Evolutionary conservation across 2,888 invertebrate species (phyloP), one percentile per base, ranked within the genome.

Genomic region (Troglohyphantes excavatus): DNA sequence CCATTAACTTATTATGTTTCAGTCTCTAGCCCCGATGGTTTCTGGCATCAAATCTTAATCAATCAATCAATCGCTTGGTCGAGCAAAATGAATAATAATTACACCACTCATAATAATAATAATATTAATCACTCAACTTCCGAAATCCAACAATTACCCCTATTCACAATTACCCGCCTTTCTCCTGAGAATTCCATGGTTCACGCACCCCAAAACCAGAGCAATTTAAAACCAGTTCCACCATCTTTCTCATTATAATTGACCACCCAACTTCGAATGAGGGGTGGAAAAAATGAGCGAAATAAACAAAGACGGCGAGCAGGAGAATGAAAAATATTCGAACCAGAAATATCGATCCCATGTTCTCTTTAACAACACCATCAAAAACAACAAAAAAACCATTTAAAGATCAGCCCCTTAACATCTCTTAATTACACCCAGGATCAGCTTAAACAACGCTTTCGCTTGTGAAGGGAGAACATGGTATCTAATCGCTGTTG

Each of bases 371-470:
- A 46, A 23, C 65, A 53, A 33, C 33, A 26, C 46, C 33, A 61
- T 17, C 21, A 29, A n/a, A 17, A 68, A 68, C 3, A 29, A 68
- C 29, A 67, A 27, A 65, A 79, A 79, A 72, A 73, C 43, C 65
- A 79, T 87, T 87, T 53, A 87, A 79, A 63, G 59, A 26, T 65
- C 39, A 19, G 19, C 33, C 46, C 46, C 19, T 13, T 29, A 29
- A 33, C 19, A 65, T 19, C 11, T 26, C 85, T 87, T 87, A 87
- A 87, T 87, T 87, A 87, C 61, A 85, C 70, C 73, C 33, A 29
- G 63, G 79, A 81, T 73, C 70, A 79, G 29, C 73, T 81, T 53
- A 61, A 46, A 53, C 70, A 61, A 17, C 61, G 33, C 70, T 70
- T 68, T 59, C 67, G 53, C n/a, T 21, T 29, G 46, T 17, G 33